Percentiles rank a stretch among this genome's conserved stretches.
phyloP scores from a whole-genome alignment of 2,888 invertebrate genomes.

The Drosophila mayaguana region DNA sequence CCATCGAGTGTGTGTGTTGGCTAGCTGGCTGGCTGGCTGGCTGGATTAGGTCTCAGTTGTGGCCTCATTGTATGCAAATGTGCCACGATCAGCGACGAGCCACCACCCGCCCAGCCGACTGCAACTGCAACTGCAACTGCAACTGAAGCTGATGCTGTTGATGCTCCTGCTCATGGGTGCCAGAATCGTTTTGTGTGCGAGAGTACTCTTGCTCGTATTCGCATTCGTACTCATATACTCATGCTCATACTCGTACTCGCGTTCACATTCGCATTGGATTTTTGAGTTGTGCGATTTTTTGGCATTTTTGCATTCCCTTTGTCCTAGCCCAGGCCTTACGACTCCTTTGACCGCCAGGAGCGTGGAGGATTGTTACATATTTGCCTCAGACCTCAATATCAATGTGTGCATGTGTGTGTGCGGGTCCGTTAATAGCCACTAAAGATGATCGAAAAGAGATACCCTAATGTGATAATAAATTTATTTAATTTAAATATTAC shows the following conservation, averaged over 20 bases:
- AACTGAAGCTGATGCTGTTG: conserved; percentile 34
- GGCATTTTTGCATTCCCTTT: conserved; percentile 82
- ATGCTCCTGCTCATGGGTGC: conserved; percentile 68
- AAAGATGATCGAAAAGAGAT: conserved; percentile 8
- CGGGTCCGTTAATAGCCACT: conserved; percentile 56
- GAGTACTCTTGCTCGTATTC: conserved; percentile 25
- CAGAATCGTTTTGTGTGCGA: conserved; percentile 79
- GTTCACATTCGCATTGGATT: conserved; percentile 53
- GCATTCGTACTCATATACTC: conserved; percentile 5
- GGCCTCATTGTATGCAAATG: conserved; percentile 86
- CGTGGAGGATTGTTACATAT: conserved; percentile 74
- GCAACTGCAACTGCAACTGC: conserved; percentile 36
- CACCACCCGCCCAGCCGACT: conserved; percentile 73
- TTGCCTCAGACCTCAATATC: conserved; percentile 40
- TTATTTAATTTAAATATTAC: background rate
- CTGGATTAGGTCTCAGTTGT: conserved; percentile 59
- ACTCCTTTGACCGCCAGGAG: conserved; percentile 56
- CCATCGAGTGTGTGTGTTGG: conserved; percentile 42
- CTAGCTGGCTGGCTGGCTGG: conserved; percentile 17
- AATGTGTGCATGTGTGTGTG: conserved; percentile 19
- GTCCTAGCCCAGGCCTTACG: conserved; percentile 69
- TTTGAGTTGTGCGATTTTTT: conserved; percentile 83
- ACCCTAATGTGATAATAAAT: conserved; percentile 30
- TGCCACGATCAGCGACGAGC: conserved; percentile 75
- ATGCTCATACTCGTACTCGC: conserved; percentile 28